These are phyloP conservation scores for Hippoglossus hippoglossus DNA, from an alignment of 2,797 vertebrate genomes.

Conservation along the genomic window DNA sequence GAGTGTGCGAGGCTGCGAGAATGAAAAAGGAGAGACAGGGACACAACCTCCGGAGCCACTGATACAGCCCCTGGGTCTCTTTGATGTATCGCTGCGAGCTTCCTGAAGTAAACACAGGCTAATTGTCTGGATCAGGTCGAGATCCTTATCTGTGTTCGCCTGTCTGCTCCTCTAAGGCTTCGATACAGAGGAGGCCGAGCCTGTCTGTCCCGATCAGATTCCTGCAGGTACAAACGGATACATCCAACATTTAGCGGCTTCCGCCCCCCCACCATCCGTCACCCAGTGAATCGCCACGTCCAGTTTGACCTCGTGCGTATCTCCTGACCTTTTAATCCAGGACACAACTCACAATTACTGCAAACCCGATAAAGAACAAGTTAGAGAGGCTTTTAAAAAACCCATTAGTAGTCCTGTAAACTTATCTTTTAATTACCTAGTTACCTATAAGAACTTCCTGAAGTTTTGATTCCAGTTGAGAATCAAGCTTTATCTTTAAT, in stretches of 20 bases:
- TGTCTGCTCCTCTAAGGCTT: constrained; percentile 79
- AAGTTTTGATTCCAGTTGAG: constrained; percentile 37
- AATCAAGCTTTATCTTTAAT: constrained; percentile 19
- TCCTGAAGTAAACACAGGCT: constrained; percentile 91
- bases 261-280: constrained; percentile 21
- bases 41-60: constrained; percentile 75
- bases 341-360: constrained; percentile 71
- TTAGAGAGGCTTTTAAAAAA: constrained; percentile 51
- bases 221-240: constrained; percentile 44
- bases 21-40: constrained; percentile 59
- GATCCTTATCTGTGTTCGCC: constrained; percentile 86
- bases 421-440: constrained; percentile 81
- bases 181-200: constrained; percentile 77
- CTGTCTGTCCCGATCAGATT: constrained; percentile 82
- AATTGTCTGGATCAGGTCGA: constrained; percentile 90
- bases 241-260: constrained; percentile 32
- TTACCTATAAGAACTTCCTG: constrained; percentile 36
- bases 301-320: constrained; percentile 65
- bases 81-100: constrained; percentile 85
- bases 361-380: constrained; percentile 69
- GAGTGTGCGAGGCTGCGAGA: constrained; percentile 22
- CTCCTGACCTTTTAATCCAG: constrained; percentile 76
- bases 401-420: constrained; percentile 62
- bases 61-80: constrained; percentile 70
- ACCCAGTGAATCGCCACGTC: constrained; percentile 20